Percentiles rank a stretch among this genome's conserved stretches.
phyloP scores from a whole-genome alignment of 2,797 vertebrate genomes.

The Gephyroberyx darwinii region DNA sequence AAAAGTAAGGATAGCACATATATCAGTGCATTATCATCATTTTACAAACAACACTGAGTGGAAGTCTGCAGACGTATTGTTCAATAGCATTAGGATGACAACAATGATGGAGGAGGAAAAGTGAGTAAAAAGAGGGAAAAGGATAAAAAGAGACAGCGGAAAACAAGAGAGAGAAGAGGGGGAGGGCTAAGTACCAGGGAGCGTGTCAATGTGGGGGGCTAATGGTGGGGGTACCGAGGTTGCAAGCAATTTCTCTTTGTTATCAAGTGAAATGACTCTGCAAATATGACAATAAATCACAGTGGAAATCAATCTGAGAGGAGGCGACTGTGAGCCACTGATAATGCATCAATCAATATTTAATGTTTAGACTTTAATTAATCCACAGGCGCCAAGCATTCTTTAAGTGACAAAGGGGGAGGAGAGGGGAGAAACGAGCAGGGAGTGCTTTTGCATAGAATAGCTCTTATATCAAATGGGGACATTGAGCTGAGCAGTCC shows the following conservation, averaged over 20 bases:
- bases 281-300: conserved; percentile 99
- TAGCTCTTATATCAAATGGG: conserved; percentile 91
- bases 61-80: conserved; percentile 59
- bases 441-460: conserved; percentile 93
- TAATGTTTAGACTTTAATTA: conserved; percentile 99
- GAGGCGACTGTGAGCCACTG: conserved; percentile 97
- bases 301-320: conserved; percentile 95
- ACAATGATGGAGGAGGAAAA: conserved; percentile 62
- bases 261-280: conserved; percentile 99
- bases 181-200: conserved; percentile 64
- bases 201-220: conserved; percentile 73
- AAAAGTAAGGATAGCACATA: background rate
- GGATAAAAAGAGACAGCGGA: conserved; percentile 57
- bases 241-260: conserved; percentile 95
- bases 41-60: conserved; percentile 57
- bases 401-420: conserved; percentile 95
- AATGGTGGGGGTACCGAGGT: conserved; percentile 78
- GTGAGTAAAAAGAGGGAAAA: conserved; percentile 51
- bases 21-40: conserved; percentile 44
- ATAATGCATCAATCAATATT: conserved; percentile 99
- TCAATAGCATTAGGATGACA: conserved; percentile 41
- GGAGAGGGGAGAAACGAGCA: conserved; percentile 65
- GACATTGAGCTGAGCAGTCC: conserved; percentile 70
- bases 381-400: conserved; percentile 96
- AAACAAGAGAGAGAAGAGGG: conserved; percentile 61